Evolutionary conservation across 2,888 invertebrate genomes (phyloP), one percentile per base, ranked within the genome.

Genomic region (Balanococcus diminutus): DNA sequence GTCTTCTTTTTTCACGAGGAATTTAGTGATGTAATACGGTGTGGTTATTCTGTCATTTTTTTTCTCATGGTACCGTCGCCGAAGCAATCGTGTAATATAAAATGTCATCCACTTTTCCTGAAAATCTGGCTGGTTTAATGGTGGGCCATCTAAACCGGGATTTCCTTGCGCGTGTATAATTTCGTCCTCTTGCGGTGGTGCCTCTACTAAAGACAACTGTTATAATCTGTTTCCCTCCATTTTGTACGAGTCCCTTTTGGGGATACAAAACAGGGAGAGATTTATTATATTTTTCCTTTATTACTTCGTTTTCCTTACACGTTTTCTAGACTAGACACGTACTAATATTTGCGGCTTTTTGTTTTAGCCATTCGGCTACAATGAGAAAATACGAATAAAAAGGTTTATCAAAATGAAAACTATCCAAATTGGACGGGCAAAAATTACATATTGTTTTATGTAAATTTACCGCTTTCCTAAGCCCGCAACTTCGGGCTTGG

Each of bases 401-500:
- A 25, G 46, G 51, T 82, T 51, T 39, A 81, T 51, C 51, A 31
- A 82, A 51, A 82, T 82, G 46, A 82, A 82, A 51, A 51, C 81
- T 42, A 39, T 46, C 46, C 82, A 31, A 51, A 28, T 51, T 46
- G 51, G 51, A 25, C 82, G 28, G 51, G n/a, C 51, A 31, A 82
- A 82, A 82, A 82, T 82, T 82, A 82, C 82, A 82, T 82, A 81
- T 81, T 81, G 82, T 51, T 81, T 82, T 46, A 82, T 82, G 46
- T 82, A 81, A 75, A 75, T 75, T 75, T 32, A 32, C n/a, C 75
- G 32, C 75, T 75, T 67, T 28, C 25, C 28, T 51, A 51, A 51
- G 51, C 51, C 51, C 19, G 51, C 51, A 51, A 51, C 36, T n/a
- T n/a, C 36, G 36, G 8, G 19, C 19, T 51, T 9, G 11, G 42